Base-by-base conservation (phyloP, 2,888 invertebrate species). In the Drosophila recens region DNA sequence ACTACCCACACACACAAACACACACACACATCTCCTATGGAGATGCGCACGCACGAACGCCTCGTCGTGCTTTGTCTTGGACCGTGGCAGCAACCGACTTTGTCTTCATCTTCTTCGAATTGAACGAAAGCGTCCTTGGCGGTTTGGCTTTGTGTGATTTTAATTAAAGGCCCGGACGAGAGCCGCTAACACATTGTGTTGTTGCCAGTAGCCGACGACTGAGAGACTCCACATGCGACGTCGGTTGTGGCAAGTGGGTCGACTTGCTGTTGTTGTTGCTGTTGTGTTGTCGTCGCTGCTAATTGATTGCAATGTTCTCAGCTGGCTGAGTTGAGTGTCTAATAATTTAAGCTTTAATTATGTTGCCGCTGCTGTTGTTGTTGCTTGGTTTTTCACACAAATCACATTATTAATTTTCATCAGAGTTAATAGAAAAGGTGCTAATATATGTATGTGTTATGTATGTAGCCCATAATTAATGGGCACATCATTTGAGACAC, bases 241-340 rank as follows among this genome's bases (percentile, higher is more conserved):
- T 5, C 30, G 1, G 30, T 30, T 38, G 63, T 49, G 64, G 57
- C 64, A 64, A 64, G 64, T 64, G 64, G 64, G 64, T 64, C 23
- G 40, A 48, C 45, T 20, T 40, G 49, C 30, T 36, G 38, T 27
- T 23, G 33, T 36, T 34, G 36, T 27, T 23, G 34, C 42, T 42
- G 51, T 34, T n/a, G n/a, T n/a, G n/a, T n/a, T n/a, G n/a, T n/a
- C n/a, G n/a, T n/a, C 36, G 45, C 15, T 45, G 81, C 84, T 85
- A 85, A 85, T 88, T 85, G 89, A 85, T 85, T 88, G 88, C 79
- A 88, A 76, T 67, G 70, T 87, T 80, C 82, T 79, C 80, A 75
- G 78, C 68, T 71, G 71, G 34, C 62, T 45, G 46, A 6, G 42
- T 45, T 36, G 66, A 71, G 71, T 86, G 77, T 88, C 88, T 84